A percentile compares a stretch with the other conserved stretches of the same genome.
These are phyloP conservation scores for Holacanthella duospinosa DNA, from an alignment of 2,888 invertebrate genomes.

Conservation along the genomic window DNA sequence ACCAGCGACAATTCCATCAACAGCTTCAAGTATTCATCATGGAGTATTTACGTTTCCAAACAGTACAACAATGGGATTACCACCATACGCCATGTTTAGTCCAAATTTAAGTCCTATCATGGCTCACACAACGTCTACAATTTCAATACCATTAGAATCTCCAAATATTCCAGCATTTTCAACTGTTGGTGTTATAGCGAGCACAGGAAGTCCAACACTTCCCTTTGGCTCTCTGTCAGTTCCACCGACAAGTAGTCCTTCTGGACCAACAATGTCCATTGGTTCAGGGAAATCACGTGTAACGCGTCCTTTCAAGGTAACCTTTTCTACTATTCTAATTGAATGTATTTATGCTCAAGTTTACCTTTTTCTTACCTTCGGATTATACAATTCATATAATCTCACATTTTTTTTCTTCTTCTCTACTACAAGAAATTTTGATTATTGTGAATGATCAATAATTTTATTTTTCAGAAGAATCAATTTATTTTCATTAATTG, in stretches of 20 bases:
- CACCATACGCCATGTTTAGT: constrained; percentile 25
- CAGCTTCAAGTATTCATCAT: not conserved
- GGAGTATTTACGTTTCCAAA: not conserved
- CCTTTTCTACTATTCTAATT: not conserved
- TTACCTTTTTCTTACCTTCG: not conserved
- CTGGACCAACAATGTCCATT: not conserved
- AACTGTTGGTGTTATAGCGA: constrained; percentile 19
- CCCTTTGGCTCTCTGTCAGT: constrained; percentile 19
- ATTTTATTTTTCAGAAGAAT: no score
- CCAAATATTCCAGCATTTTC: constrained; percentile 18
- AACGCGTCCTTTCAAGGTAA: constrained; percentile 36
- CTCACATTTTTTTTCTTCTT: no score
- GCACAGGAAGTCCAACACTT: constrained; percentile 18
- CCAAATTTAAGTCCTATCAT: constrained; percentile 26
- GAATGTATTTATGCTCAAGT: not conserved
- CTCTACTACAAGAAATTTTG: no score
- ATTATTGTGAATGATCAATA: no score
- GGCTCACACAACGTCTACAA: constrained; percentile 25
- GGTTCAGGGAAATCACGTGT: constrained; percentile 16
- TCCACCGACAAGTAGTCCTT: constrained; percentile 15
- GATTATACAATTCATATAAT: not conserved
- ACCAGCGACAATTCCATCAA: constrained; percentile 17
- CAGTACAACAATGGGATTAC: constrained; percentile 9
- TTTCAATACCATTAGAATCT: constrained; percentile 15
- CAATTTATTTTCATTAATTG: no score